Percentiles rank a stretch among this genome's conserved stretches.
Conservation (phyloP, 2,113 vertebrate species). For the Helogale parvula region DNA sequence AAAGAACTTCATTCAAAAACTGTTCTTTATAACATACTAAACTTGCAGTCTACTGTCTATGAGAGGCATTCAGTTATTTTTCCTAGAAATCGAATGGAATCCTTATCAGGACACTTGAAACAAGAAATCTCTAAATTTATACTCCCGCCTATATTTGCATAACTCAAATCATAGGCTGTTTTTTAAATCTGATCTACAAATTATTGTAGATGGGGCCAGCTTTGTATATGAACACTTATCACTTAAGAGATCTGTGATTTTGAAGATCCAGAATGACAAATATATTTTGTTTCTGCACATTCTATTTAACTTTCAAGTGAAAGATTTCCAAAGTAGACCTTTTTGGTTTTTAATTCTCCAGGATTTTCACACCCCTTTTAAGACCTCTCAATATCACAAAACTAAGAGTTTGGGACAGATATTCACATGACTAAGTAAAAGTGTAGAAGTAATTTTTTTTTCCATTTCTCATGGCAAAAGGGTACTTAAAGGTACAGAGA, state of each 20-base stretch:
- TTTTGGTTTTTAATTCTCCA: not conserved
- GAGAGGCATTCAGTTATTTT: not conserved
- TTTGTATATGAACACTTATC: not conserved
- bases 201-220: not conserved
- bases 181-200: not conserved
- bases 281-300: not conserved
- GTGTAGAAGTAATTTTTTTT: not conserved
- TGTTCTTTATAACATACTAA: not conserved
- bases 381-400: not conserved
- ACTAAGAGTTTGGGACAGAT: not conserved
- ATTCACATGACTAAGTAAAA: not conserved
- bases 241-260: not conserved
- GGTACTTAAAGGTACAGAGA: not conserved
- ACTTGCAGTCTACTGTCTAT: not conserved
- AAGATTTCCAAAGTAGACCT: not conserved
- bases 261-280: not conserved
- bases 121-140: not conserved
- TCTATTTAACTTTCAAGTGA: constrained; percentile 20
- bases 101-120: not conserved
- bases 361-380: not conserved
- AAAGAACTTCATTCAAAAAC: constrained; percentile 10
- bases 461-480: not conserved
- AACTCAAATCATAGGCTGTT: not conserved
- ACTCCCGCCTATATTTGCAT: not conserved
- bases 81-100: constrained; percentile 30